phyloP scores from a whole-genome alignment of 2,888 invertebrate genomes.

The Drosophila meridionalis region DNA sequence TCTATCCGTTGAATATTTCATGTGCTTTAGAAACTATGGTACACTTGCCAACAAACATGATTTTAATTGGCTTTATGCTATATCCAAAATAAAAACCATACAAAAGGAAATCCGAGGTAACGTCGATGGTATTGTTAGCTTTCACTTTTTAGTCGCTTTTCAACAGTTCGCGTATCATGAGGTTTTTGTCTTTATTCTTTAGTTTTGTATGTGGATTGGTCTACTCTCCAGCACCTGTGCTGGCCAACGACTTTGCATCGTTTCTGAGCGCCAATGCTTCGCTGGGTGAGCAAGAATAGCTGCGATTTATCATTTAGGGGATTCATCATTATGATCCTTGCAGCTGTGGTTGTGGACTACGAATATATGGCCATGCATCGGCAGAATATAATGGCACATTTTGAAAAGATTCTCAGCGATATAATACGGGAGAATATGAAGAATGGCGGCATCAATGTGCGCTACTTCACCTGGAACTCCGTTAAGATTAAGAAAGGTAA shows the following conservation, averaged over 20 bases:
- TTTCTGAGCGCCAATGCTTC: constrained; percentile 90
- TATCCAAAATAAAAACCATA: constrained; percentile 17
- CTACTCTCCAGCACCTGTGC: constrained; percentile 12
- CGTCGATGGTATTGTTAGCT: constrained; percentile 22
- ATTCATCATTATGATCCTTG: not conserved
- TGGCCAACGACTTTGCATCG: constrained; percentile 89
- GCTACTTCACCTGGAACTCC: constrained; percentile 89
- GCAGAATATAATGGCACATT: constrained; percentile 86
- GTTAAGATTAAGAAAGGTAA: constrained; percentile 90
- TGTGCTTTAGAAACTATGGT: constrained; percentile 33
- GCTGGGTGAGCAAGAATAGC: constrained; percentile 86
- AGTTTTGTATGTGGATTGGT: constrained; percentile 87
- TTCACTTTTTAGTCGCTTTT: constrained; percentile 62
- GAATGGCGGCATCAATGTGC: constrained; percentile 89
- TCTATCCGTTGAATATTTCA: constrained; percentile 66
- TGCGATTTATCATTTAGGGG: not conserved
- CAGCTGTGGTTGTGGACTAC: constrained; percentile 90
- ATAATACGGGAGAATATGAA: constrained; percentile 88
- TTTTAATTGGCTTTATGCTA: constrained; percentile 61
- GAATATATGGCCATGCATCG: constrained; percentile 88
- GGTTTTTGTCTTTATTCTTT: constrained; percentile 32
- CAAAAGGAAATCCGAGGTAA: constrained; percentile 32
- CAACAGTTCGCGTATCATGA: constrained; percentile 59
- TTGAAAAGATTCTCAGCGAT: constrained; percentile 88
- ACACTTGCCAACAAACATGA: constrained; percentile 24